phyloP scores from a whole-genome alignment of 2,888 invertebrate genomes.

The Ferrisia virgata region DNA sequence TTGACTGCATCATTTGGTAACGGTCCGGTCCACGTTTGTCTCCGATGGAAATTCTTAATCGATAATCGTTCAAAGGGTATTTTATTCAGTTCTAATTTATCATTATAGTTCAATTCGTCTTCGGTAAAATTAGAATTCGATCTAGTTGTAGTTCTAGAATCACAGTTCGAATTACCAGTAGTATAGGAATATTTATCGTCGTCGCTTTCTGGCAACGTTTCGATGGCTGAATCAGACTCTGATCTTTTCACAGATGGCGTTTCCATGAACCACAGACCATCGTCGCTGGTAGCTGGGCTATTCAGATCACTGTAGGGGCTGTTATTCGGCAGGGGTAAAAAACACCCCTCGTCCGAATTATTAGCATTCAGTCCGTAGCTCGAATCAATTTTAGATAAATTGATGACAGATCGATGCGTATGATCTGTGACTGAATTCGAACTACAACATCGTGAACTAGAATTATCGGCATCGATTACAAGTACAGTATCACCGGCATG shows the following conservation, averaged over 20 bases:
- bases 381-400: constrained; percentile 9
- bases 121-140: background rate
- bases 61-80: background rate
- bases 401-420: background rate
- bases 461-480: constrained; percentile 23
- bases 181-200: constrained; percentile 15
- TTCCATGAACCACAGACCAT: constrained; percentile 44
- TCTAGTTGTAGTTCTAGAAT: background rate
- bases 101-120: background rate
- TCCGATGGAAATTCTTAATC: background rate
- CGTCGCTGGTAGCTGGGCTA: constrained; percentile 45
- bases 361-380: constrained; percentile 51
- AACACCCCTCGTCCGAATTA: constrained; percentile 42
- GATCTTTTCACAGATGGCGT: background rate
- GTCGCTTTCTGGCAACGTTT: constrained; percentile 28
- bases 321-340: background rate
- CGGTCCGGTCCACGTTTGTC: constrained; percentile 44
- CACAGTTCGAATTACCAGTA: background rate
- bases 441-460: constrained; percentile 55
- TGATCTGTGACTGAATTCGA: constrained; percentile 54
- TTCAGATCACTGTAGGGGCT: background rate
- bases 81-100: background rate
- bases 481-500: constrained; percentile 49
- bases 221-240: constrained; percentile 33
- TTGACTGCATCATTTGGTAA: background rate